Base-by-base conservation (phyloP, 2,888 invertebrate species). In the Didymodactylos carnosus region DNA sequence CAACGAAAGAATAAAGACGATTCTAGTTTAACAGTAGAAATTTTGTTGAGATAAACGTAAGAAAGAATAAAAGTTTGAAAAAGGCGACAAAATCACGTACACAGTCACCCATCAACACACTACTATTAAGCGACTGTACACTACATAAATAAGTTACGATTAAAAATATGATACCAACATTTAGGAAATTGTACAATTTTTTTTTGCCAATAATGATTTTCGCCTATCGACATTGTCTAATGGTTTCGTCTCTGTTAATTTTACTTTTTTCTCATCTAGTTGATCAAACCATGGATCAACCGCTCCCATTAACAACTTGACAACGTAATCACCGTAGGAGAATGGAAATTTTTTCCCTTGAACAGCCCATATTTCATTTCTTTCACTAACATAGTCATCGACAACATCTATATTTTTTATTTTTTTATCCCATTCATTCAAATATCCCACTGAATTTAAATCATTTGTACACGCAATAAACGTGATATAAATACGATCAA, bases 281-380 rank as follows among this genome's bases (percentile, higher is more conserved):
- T 62, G 35, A 62, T 62, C 62, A 62, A 62, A 62, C 62, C 62
- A 62, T 19, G 13, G 29, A 69, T 74, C 74, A 25, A 74, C n/a
- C 8, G 71, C 53, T 7, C 74, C 74, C 25, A 74, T 46, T 41
- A 74, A 43, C 3, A 71, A 51, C 39, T 74, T 74, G n/a, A 71
- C 71, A 27, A 74, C 74, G 69, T 74, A 74, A 72, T 74, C 74
- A 46, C 74, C 74, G 29, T 53, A 74, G 29, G 53, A 40, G n/a
- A 74, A 74, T 23, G 43, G 19, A 74, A 74, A 74, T 13, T 6
- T 13, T n/a, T n/a, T 29, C 19, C 74, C 74, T 69, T 71, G 41
- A 25, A 39, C 16, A 4, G 29, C 23, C 41, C 40, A 23, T 19
- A 74, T 27, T 43, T 74, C 74, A 3, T 19, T n/a, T 53, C 46